phyloP scores from a whole-genome alignment of 37 sponge, comb jelly and placozoan genomes.

The Axinella damicornis region DNA sequence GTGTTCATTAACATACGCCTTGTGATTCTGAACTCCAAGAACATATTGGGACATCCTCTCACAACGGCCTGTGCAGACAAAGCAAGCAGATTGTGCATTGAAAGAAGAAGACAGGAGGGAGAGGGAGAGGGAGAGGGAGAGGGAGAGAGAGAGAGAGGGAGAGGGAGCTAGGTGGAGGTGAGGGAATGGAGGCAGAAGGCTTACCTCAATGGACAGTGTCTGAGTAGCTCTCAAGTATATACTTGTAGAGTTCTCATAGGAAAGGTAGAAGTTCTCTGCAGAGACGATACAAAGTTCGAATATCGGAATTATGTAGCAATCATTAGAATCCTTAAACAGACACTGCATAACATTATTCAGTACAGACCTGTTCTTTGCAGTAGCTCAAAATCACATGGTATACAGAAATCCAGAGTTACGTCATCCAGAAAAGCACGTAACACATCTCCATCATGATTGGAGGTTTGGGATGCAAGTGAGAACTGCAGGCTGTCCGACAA shows the following conservation, averaged over 20 bases:
- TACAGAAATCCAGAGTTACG: slow-evolving; percentile 42
- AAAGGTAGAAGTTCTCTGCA: neutral
- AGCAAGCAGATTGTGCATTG: no score
- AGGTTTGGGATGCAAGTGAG: neutral
- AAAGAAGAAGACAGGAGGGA: no score
- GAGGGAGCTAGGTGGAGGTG: neutral
- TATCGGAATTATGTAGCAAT: neutral
- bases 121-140: neutral
- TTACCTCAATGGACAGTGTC: slow-evolving; percentile 16
- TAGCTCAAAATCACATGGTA: slow-evolving; percentile 46
- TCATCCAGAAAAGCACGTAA: slow-evolving; percentile 24
- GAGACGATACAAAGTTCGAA: neutral
- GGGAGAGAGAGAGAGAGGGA: neutral
- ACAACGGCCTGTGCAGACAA: no score
- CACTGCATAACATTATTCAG: no score
- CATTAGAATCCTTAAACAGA: neutral
- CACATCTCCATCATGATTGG: no score
- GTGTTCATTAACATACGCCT: no score
- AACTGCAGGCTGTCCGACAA: slow-evolving; percentile 8
- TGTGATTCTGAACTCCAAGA: no score
- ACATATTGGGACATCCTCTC: no score
- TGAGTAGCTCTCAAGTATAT: slow-evolving; percentile 26
- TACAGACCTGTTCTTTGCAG: neutral
- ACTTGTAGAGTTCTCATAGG: neutral
- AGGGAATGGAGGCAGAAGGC: neutral